phyloP scores from a whole-genome alignment of 1,140 invertebrate species.

The Pristionchus pacificus region DNA sequence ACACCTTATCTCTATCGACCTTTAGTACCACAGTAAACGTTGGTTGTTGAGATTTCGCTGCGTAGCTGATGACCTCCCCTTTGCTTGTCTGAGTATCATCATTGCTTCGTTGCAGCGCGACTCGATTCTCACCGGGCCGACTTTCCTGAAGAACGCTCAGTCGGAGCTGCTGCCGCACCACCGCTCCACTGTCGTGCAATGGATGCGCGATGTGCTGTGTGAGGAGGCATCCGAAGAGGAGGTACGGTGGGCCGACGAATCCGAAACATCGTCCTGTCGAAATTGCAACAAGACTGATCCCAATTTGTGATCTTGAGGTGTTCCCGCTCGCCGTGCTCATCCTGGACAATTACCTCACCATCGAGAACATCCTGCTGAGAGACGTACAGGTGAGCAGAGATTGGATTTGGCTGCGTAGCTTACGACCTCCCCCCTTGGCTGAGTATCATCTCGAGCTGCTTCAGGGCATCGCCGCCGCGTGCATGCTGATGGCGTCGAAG shows the following conservation, averaged over 20 bases:
- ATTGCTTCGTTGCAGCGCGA: not conserved
- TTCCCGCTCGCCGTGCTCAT: not conserved
- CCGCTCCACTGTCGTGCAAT: not conserved
- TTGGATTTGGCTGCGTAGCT: too few species aligned
- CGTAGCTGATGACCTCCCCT: too few species aligned
- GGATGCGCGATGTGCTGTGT: not conserved
- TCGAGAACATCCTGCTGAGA: not conserved
- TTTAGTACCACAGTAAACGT: too few species aligned
- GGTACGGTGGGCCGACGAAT: not conserved
- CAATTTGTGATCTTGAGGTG: not conserved
- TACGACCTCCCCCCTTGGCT: too few species aligned
- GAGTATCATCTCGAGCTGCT: not conserved
- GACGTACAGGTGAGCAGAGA: not conserved
- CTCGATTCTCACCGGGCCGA: not conserved
- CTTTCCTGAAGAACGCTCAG: not conserved
- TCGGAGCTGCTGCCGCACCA: not conserved
- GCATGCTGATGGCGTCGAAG: not conserved
- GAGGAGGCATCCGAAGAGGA: not conserved
- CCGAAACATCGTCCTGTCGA: too few species aligned
- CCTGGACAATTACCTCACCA: not conserved
- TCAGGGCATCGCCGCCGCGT: not conserved
- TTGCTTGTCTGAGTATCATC: too few species aligned
- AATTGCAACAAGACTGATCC: not conserved
- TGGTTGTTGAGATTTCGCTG: conserved; percentile 1
- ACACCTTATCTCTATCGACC: too few species aligned